These are phyloP conservation scores for Galagoides demidoff DNA, from an alignment of 2,797 vertebrate genomes.

Conservation along the genomic window DNA sequence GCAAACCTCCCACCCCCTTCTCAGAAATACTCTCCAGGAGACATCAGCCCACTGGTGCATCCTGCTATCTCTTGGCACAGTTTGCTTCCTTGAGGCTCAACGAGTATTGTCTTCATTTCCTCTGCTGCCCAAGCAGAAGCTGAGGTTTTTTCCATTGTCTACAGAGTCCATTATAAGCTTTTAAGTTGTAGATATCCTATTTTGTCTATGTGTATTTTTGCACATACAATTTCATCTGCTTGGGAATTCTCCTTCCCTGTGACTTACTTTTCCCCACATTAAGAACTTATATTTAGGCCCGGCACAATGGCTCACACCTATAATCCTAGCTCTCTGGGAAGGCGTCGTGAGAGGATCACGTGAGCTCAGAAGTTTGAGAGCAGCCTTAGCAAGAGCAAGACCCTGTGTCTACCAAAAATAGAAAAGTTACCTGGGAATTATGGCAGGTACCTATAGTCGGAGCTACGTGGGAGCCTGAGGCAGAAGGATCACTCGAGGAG, in stretches of 20 bases:
- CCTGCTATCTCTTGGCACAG: constrained; percentile 54
- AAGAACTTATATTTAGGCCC: not conserved
- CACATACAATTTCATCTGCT: not conserved
- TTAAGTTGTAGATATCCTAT: not conserved
- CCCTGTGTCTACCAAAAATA: too few species aligned
- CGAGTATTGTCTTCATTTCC: constrained; percentile 43
- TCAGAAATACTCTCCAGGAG: constrained; percentile 43
- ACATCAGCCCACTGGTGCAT: not conserved
- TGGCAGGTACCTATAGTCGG: too few species aligned
- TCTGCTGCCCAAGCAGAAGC: not conserved
- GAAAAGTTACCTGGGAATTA: too few species aligned
- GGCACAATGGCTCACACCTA: too few species aligned
- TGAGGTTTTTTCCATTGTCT: not conserved
- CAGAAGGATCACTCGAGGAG: too few species aligned
- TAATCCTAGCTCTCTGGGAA: too few species aligned
- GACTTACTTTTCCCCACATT: not conserved
- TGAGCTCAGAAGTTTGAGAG: too few species aligned
- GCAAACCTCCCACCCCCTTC: not conserved
- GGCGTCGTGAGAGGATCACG: too few species aligned
- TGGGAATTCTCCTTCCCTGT: not conserved
- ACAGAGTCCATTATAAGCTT: not conserved
- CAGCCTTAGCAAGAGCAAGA: too few species aligned
- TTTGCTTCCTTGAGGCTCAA: constrained; percentile 62
- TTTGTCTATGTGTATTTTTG: not conserved
- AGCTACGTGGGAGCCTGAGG: too few species aligned